phyloP scores from a whole-genome alignment of 2,113 vertebrate genomes.

The Thamnaconus septentrionalis region DNA sequence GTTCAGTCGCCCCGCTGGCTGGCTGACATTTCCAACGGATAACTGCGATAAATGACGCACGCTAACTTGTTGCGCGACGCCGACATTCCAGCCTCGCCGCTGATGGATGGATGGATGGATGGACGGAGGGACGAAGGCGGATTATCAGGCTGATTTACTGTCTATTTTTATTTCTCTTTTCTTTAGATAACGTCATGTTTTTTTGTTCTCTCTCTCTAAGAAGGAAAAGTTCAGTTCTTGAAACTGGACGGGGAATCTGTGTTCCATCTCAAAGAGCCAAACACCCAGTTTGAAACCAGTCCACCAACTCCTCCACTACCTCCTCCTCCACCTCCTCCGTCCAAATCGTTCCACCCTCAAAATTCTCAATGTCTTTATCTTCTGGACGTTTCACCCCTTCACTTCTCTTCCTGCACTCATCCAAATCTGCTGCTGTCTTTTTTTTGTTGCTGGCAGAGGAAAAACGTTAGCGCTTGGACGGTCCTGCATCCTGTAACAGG shows the following conservation, averaged over 20 bases:
- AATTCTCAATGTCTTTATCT: neutral
- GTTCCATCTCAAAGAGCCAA: conserved; percentile 44
- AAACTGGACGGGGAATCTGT: conserved; percentile 2
- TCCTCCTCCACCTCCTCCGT: neutral
- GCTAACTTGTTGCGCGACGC: too few relatives aligned
- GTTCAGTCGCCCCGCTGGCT: too few relatives aligned
- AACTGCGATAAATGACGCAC: too few relatives aligned
- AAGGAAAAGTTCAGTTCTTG: neutral
- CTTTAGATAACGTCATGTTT: too few relatives aligned
- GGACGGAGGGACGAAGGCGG: neutral
- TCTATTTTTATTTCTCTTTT: neutral
- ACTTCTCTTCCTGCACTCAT: neutral
- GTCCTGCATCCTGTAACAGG: too few relatives aligned
- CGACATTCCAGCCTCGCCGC: neutral
- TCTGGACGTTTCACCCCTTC: neutral
- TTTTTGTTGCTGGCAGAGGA: neutral
- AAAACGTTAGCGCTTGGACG: neutral
- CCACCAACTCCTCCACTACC: conserved; percentile 34
- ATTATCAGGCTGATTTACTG: neutral
- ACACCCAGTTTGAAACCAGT: conserved; percentile 46
- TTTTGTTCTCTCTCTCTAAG: too few relatives aligned
- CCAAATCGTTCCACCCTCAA: too few relatives aligned
- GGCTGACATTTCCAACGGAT: too few relatives aligned
- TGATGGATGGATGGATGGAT: neutral
- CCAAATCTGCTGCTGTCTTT: too few relatives aligned